These are phyloP conservation scores for Drosophila nigritarsus DNA, from an alignment of 2,888 invertebrate genomes.

Conservation along the genomic window DNA sequence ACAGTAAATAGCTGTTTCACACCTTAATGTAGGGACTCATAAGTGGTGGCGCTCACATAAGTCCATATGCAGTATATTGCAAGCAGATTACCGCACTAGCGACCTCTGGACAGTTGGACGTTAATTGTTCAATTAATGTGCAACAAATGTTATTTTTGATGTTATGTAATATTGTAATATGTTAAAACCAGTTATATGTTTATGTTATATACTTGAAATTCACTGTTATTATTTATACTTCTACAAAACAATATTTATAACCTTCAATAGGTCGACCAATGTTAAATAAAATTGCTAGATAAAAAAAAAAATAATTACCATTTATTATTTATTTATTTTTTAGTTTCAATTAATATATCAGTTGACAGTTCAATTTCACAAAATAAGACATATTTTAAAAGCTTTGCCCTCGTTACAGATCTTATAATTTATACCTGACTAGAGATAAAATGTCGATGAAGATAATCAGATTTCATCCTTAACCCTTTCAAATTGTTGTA, in stretches of 20 bases:
- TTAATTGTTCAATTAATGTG: no score
- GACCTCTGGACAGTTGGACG: no score
- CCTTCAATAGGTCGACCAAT: no score
- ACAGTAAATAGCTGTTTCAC: neutral
- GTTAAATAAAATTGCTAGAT: no score
- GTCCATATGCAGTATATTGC: neutral
- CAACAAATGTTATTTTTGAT: no score
- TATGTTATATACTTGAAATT: no score
- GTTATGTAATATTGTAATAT: no score
- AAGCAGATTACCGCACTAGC: neutral
- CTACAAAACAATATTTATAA: no score
- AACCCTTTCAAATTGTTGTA: constrained; percentile 55
- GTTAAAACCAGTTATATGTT: no score
- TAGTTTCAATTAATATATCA: neutral
- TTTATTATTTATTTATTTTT: neutral
- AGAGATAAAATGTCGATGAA: neutral
- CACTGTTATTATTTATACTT: no score
- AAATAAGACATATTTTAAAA: neutral
- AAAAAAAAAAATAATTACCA: no score
- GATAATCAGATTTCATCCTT: neutral
- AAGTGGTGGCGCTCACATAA: neutral
- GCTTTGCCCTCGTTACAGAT: neutral
- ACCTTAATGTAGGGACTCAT: neutral
- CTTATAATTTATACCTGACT: neutral
- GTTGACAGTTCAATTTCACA: neutral